Base-by-base conservation (phyloP, 2,797 vertebrate genomes). In the Sebastolobus altivelis region DNA sequence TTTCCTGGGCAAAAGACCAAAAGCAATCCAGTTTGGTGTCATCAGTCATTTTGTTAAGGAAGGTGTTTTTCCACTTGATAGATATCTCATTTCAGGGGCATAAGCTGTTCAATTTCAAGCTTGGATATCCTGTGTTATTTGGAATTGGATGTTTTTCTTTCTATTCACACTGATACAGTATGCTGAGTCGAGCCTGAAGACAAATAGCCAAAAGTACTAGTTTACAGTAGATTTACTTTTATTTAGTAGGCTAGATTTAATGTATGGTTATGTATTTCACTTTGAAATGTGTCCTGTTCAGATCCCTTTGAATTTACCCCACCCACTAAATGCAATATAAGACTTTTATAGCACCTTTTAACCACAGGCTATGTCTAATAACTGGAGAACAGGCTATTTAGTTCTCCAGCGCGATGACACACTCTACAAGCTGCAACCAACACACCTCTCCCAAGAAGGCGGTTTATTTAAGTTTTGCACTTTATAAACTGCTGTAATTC, bases 21-120 rank as follows among this genome's bases (percentile, higher is more conserved):
- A 62, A 14, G 1, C 0, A 6, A 37, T 49, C 6, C 11, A 58
- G 8, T 37, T 22, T 67, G 2, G 25, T n/a, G 18, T 31, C 13
- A 54, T 12, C 3, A 18, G 35, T 60, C 2, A 12, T 72, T 67
- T 62, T 72, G 10, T 49, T 12, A 20, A 12, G 27, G 20, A 59
- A 65, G 13, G 8, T 35, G 29, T 54, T 54, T 60, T 69, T 60
- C n/a, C 40, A 75, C 11, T 31, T 70, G 40, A 76, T 16, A 63
- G 35, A 49, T 40, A 22, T 40, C 14, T 35, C 4, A 72, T 72
- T 29, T 63, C 16, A 56, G 40, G 7, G 18, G 8, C 10, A 46
- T 35, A 16, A 13, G 12, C 20, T 10, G 7, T 54, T 62, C 5
- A 49, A 12, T 69, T 59, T 73, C 6, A 82, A 61, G 37, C 27